Evolutionary conservation across 1,140 invertebrate species (phyloP).

Genomic region (Drepana arcuata): DNA sequence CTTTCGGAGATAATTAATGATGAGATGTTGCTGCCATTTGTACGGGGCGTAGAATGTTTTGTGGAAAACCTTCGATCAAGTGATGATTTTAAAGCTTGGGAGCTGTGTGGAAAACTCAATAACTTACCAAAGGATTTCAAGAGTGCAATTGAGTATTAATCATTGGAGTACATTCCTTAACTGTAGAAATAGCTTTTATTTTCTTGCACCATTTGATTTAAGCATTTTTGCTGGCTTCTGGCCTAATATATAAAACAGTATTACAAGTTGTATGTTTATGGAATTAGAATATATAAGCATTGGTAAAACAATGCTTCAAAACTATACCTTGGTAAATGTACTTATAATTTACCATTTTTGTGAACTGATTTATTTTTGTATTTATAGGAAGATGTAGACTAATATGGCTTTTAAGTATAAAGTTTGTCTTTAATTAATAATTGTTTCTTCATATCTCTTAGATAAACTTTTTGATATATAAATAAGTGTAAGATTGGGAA

Average conservation of each 20-base stretch:
- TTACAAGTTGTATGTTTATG: too few species aligned
- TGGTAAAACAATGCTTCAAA: too few species aligned
- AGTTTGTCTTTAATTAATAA: too few species aligned
- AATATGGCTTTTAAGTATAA: too few species aligned
- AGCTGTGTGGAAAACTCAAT: slow-evolving; percentile 53
- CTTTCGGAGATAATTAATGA: slow-evolving; percentile 63
- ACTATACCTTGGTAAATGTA: too few species aligned
- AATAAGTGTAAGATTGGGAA: slow-evolving; percentile 23
- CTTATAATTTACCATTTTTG: too few species aligned
- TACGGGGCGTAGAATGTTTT: slow-evolving; percentile 59
- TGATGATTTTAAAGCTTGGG: slow-evolving; percentile 68
- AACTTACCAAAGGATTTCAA: slow-evolving; percentile 64
- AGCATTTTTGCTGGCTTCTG: slow-evolving; percentile 7
- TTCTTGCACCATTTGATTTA: slow-evolving; percentile 11
- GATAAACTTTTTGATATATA: too few species aligned
- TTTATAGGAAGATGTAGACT: slow-evolving; percentile 5
- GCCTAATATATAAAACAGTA: slow-evolving; percentile 6
- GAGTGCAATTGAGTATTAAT: slow-evolving; percentile 63
- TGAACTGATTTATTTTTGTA: slow-evolving; percentile 15
- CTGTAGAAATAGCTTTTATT: slow-evolving; percentile 22
- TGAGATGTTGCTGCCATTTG: slow-evolving; percentile 58
- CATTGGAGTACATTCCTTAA: slow-evolving; percentile 53
- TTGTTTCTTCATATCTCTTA: slow-evolving; percentile 17
- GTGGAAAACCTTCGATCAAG: slow-evolving; percentile 54
- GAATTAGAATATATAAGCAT: too few species aligned